A percentile compares a stretch with the other conserved stretches of the same genome.
Evolutionary conservation across 2,888 invertebrate species (phyloP).

Genomic region (Drosophila prolongata): DNA sequence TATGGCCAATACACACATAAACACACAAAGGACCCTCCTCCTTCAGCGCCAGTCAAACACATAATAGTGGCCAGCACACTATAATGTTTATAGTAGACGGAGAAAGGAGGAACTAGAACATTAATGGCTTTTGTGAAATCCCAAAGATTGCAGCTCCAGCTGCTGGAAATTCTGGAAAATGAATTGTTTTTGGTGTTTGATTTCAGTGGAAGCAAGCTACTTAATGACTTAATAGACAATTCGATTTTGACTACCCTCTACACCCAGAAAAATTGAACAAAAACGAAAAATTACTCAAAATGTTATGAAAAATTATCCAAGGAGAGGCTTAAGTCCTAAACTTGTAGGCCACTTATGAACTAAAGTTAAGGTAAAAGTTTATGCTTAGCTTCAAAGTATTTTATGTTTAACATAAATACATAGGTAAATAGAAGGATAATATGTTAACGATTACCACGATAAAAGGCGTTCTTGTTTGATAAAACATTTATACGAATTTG

Average conservation of each 20-base stretch:
- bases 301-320: too few relatives aligned
- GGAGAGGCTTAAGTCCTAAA: too few relatives aligned
- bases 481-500: too few relatives aligned
- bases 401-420: too few relatives aligned
- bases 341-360: too few relatives aligned
- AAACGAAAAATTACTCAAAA: too few relatives aligned
- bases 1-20: conserved; percentile 44
- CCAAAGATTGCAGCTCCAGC: conserved; percentile 7
- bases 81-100: conserved; percentile 18
- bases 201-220: background rate
- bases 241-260: background rate
- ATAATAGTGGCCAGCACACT: conserved; percentile 37
- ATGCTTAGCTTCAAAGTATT: too few relatives aligned
- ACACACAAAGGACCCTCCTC: conserved; percentile 25
- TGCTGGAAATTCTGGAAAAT: conserved; percentile 6
- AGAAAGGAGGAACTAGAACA: conserved; percentile 14
- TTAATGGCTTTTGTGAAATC: conserved; percentile 12
- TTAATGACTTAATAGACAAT: conserved; percentile 13
- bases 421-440: too few relatives aligned
- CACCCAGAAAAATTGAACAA: too few relatives aligned
- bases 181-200: background rate
- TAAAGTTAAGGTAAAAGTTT: too few relatives aligned
- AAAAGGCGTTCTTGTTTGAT: too few relatives aligned
- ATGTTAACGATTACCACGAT: too few relatives aligned
- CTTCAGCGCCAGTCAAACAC: conserved; percentile 26